A percentile compares a stretch with the other conserved stretches of the same genome.
These are phyloP conservation scores for Accipiter virgatus DNA, from an alignment of 2,113 vertebrate species.

Conservation along the genomic window DNA sequence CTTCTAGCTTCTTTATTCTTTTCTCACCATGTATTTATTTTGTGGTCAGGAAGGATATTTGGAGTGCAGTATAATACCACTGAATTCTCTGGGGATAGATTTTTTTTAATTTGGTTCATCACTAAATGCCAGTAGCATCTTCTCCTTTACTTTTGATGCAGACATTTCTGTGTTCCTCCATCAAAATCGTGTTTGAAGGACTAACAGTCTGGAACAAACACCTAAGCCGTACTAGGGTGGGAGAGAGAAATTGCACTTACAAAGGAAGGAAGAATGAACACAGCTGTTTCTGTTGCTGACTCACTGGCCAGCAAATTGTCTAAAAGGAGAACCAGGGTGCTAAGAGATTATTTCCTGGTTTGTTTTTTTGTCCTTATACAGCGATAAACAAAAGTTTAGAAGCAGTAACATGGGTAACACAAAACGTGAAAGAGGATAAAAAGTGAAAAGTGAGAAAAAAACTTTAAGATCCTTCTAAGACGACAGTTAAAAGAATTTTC, in stretches of 20 bases:
- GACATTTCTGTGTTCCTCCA: neutral
- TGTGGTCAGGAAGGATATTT: neutral
- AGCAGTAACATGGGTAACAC: neutral
- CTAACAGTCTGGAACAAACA: slow-evolving; percentile 9
- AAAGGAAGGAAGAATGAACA: neutral
- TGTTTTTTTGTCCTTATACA: neutral
- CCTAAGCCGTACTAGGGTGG: neutral
- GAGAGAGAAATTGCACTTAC: neutral
- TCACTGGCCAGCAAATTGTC: neutral
- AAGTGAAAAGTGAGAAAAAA: neutral
- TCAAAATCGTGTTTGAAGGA: neutral
- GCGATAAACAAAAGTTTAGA: neutral
- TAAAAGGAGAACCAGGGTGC: neutral
- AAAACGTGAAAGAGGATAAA: neutral
- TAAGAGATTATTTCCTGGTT: neutral
- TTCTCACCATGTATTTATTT: neutral
- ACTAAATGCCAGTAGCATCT: neutral
- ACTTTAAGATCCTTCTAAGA: neutral
- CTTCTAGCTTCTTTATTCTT: neutral
- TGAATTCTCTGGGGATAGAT: neutral
- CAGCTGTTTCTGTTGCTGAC: neutral
- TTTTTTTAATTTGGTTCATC: neutral
- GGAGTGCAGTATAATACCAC: neutral
- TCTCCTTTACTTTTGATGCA: neutral
- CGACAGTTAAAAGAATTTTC: neutral